Conservation (phyloP, 1,140 invertebrate genomes). For the silkworm (Bombyx mori) region DNA sequence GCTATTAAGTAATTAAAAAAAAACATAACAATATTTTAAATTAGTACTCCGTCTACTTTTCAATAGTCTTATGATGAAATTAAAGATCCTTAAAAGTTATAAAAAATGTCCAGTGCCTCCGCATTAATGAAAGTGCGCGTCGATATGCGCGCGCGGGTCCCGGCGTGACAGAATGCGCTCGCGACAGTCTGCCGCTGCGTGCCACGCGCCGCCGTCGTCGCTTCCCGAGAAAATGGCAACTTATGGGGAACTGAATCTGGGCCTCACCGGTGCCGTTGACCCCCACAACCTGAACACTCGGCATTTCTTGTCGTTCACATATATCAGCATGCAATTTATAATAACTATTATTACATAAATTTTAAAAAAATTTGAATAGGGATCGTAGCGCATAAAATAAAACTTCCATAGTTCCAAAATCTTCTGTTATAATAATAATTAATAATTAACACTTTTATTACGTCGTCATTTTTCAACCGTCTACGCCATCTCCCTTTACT, state of each 20-base stretch:
- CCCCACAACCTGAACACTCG: constrained; percentile 35
- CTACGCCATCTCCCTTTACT: too few species aligned
- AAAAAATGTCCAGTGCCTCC: constrained; percentile 33
- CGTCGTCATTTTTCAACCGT: too few species aligned
- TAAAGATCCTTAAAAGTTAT: constrained; percentile 22
- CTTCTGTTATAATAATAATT: too few species aligned
- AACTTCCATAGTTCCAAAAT: too few species aligned
- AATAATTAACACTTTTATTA: too few species aligned
- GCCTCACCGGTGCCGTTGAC: constrained; percentile 54
- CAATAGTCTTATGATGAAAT: too few species aligned
- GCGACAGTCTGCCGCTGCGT: constrained; percentile 27
- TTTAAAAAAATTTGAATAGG: too few species aligned
- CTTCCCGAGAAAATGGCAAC: constrained; percentile 68
- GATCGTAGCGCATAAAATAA: too few species aligned
- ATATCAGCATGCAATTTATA: constrained; percentile 23
- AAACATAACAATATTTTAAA: too few species aligned
- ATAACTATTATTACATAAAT: too few species aligned
- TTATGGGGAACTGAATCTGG: constrained; percentile 64
- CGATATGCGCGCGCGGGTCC: constrained; percentile 55
- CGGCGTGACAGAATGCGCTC: constrained; percentile 62
- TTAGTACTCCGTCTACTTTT: too few species aligned
- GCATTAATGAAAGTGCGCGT: constrained; percentile 51
- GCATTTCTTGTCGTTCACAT: constrained; percentile 46
- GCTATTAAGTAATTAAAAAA: too few species aligned
- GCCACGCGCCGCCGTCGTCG: constrained; percentile 27